phyloP scores from a whole-genome alignment of 2,113 vertebrate species.

The Takifugu bimaculatus region DNA sequence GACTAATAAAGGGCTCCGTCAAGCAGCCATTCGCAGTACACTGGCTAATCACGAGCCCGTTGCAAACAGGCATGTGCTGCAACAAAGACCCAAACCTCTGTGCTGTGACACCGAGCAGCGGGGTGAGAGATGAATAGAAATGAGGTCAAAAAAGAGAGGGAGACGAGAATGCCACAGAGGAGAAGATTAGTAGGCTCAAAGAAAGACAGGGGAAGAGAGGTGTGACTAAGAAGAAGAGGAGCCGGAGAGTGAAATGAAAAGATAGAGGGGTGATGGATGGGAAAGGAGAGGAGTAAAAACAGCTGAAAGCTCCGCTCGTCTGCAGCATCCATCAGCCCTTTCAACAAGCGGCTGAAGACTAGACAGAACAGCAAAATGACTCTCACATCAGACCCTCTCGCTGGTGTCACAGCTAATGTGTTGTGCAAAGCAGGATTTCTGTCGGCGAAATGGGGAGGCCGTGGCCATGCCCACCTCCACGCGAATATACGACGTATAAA shows the following conservation, averaged over 20 bases:
- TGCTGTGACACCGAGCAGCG: slow-evolving; percentile 27
- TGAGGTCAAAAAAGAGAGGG: slow-evolving; percentile 20
- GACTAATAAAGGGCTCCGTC: slow-evolving; percentile 45
- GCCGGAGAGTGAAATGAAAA: slow-evolving; percentile 45
- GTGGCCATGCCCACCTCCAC: slow-evolving; percentile 9
- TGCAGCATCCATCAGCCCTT: slow-evolving; percentile 55
- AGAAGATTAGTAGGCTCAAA: slow-evolving; percentile 41
- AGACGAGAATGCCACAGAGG: slow-evolving; percentile 22
- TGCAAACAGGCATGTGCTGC: slow-evolving; percentile 13
- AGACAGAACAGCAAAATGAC: slow-evolving; percentile 44
- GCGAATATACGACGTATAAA: background rate
- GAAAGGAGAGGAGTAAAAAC: slow-evolving; percentile 51
- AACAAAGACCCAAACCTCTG: slow-evolving; percentile 21
- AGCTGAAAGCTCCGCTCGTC: slow-evolving; percentile 46
- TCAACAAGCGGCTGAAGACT: slow-evolving; percentile 42
- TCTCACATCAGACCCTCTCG: slow-evolving; percentile 38
- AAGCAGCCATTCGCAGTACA: slow-evolving; percentile 31
- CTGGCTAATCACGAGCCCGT: slow-evolving; percentile 28
- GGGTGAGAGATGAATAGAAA: slow-evolving; percentile 41
- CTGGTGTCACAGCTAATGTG: slow-evolving; percentile 41
- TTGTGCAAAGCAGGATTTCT: slow-evolving; percentile 26
- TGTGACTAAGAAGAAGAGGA: slow-evolving; percentile 48
- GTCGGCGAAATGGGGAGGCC: background rate
- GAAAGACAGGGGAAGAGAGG: slow-evolving; percentile 36
- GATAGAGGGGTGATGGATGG: slow-evolving; percentile 56